Evolutionary conservation across 2,797 vertebrate species (phyloP).

Genomic region (Meriones psammophilus): DNA sequence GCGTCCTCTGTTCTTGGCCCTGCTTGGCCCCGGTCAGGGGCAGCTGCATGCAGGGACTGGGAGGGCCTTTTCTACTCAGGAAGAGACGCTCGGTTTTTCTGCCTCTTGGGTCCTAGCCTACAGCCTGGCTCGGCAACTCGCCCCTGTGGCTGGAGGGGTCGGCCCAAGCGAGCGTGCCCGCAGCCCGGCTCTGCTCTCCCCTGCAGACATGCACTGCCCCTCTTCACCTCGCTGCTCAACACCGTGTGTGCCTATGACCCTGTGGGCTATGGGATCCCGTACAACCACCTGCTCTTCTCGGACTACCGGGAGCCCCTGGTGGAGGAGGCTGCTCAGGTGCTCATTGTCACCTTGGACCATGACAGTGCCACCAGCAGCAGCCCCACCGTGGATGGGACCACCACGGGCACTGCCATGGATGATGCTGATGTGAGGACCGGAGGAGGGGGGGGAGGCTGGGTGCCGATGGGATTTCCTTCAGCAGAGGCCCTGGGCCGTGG

Average conservation of each 20-base stretch:
- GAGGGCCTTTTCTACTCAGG: not conserved
- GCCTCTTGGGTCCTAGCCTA: not conserved
- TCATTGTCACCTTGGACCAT: constrained; percentile 97
- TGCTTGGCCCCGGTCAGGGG: not conserved
- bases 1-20: not conserved
- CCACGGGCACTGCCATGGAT: constrained; percentile 95
- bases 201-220: constrained; percentile 95
- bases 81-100: not conserved
- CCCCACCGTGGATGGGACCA: constrained; percentile 90
- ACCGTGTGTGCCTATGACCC: constrained; percentile 98
- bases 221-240: constrained; percentile 98
- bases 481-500: not conserved
- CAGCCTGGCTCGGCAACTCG: not conserved
- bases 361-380: constrained; percentile 91
- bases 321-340: constrained; percentile 97
- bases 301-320: constrained; percentile 98
- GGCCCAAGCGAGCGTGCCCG: rapidly evolving
- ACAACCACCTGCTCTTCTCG: constrained; percentile 98
- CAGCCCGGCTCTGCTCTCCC: not conserved
- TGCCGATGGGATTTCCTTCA: rapidly evolving
- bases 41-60: rapidly evolving
- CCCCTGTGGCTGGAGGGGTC: rapidly evolving
- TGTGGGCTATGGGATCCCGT: constrained; percentile 98
- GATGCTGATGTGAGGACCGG: constrained; percentile 93
- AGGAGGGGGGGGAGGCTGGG: not conserved